phyloP scores from a whole-genome alignment of 2,113 vertebrate species.

The Carettochelys insculpta region DNA sequence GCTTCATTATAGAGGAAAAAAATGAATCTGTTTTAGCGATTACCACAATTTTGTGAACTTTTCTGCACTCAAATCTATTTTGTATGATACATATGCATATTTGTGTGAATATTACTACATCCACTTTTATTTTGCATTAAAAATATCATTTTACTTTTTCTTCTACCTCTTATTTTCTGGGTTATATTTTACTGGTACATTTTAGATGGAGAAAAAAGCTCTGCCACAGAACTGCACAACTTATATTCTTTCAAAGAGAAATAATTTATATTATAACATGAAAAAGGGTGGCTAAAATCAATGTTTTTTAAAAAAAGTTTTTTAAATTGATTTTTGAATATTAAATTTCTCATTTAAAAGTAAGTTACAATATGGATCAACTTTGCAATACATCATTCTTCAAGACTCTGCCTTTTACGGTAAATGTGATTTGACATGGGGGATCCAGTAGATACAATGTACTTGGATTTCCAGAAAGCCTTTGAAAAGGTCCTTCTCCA shows the following conservation, averaged over 20 bases:
- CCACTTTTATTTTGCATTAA: neutral
- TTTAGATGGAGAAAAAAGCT: neutral
- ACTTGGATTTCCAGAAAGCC: too few species aligned
- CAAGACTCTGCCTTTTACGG: too few species aligned
- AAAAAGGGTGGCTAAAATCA: too few species aligned
- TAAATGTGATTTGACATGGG: too few species aligned
- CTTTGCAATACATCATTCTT: too few species aligned
- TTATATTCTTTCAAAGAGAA: neutral
- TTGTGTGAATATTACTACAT: neutral
- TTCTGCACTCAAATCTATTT: neutral
- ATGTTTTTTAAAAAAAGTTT: too few species aligned
- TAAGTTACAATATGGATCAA: too few species aligned
- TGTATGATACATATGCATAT: neutral
- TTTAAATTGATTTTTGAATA: too few species aligned
- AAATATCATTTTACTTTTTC: neutral
- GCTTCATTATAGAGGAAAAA: neutral
- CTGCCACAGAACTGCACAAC: neutral
- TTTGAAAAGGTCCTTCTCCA: too few species aligned
- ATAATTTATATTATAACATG: neutral
- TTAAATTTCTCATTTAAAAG: too few species aligned
- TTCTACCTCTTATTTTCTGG: neutral
- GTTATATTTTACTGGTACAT: neutral
- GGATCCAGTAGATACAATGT: too few species aligned
- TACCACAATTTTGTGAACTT: neutral
- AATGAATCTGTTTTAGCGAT: neutral